These are phyloP conservation scores for Andrena bucephala DNA, from an alignment of 2,888 invertebrate genomes.

Conservation along the genomic window DNA sequence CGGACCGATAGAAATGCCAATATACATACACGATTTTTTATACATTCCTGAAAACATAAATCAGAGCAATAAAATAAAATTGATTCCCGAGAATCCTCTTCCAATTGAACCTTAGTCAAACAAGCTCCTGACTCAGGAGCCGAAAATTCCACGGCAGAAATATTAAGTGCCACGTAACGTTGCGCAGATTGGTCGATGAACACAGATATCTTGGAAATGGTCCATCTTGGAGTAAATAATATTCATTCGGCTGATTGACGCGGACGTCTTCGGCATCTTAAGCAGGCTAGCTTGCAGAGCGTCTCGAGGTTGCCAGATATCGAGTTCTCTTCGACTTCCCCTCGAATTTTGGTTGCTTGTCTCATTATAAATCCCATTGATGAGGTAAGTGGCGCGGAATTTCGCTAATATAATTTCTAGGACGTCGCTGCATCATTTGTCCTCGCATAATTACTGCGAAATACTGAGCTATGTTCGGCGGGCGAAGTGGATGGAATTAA, in stretches of 20 bases:
- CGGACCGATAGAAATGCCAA: not conserved
- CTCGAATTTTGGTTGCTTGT: not conserved
- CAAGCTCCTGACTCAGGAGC: not conserved
- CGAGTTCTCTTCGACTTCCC: slow-evolving; percentile 20
- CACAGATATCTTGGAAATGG: slow-evolving; percentile 25
- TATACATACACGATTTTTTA: not conserved
- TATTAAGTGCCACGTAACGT: slow-evolving; percentile 2
- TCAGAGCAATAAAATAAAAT: not conserved
- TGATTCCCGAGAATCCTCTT: not conserved
- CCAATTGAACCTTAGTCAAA: not conserved
- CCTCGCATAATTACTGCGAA: not conserved
- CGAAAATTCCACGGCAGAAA: not conserved
- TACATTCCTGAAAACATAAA: not conserved
- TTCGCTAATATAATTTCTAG: slow-evolving; percentile 16
- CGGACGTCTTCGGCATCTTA: slow-evolving; percentile 21
- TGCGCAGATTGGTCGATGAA: not conserved
- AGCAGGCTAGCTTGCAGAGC: slow-evolving; percentile 4
- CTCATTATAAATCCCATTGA: not conserved
- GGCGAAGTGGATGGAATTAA: not conserved
- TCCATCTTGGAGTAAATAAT: slow-evolving; percentile 38
- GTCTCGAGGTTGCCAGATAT: slow-evolving; percentile 7
- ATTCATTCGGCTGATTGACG: slow-evolving; percentile 40
- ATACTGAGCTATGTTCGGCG: not conserved
- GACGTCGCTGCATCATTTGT: not conserved
- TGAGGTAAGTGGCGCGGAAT: slow-evolving; percentile 11